A percentile compares a stretch with the other conserved stretches of the same genome.
These are phyloP conservation scores for Babyrousa celebensis DNA, from an alignment of 2,797 vertebrate genomes.

Conservation along the genomic window DNA sequence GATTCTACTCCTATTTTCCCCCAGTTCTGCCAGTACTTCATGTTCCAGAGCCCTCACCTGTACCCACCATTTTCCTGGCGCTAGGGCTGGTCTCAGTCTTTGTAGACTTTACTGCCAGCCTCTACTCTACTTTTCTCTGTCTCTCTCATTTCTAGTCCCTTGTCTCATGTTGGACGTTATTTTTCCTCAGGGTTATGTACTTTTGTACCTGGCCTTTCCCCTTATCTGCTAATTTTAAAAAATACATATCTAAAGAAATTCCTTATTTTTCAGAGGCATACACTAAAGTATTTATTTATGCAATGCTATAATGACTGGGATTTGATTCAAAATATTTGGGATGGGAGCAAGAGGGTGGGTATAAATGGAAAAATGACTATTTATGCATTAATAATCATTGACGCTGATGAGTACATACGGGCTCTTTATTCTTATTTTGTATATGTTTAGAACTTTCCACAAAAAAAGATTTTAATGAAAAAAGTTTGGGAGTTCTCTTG, in stretches of 20 bases:
- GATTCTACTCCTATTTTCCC: neutral
- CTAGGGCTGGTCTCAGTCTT: neutral
- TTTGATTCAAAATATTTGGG: slow-evolving; percentile 26
- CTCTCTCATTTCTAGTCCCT: neutral
- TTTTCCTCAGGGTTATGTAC: neutral
- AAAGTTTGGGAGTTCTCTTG: neutral
- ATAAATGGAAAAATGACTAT: slow-evolving; percentile 30
- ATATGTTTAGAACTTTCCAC: neutral
- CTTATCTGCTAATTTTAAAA: neutral
- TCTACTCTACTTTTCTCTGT: neutral
- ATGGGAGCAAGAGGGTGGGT: neutral
- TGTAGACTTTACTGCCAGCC: neutral
- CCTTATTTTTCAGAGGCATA: neutral
- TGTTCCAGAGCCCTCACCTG: neutral
- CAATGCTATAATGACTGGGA: neutral
- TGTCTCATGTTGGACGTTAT: neutral
- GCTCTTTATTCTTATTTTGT: neutral
- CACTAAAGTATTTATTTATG: slow-evolving; percentile 27
- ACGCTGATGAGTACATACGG: neutral
- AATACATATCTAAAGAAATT: neutral
- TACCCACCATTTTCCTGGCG: neutral
- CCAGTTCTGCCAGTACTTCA: neutral
- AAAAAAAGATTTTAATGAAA: slow-evolving; percentile 6
- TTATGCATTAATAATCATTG: neutral
- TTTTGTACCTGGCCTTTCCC: neutral